These are phyloP conservation scores for Escarpia spicata DNA, from an alignment of 2,888 invertebrate genomes.

Conservation along the genomic window DNA sequence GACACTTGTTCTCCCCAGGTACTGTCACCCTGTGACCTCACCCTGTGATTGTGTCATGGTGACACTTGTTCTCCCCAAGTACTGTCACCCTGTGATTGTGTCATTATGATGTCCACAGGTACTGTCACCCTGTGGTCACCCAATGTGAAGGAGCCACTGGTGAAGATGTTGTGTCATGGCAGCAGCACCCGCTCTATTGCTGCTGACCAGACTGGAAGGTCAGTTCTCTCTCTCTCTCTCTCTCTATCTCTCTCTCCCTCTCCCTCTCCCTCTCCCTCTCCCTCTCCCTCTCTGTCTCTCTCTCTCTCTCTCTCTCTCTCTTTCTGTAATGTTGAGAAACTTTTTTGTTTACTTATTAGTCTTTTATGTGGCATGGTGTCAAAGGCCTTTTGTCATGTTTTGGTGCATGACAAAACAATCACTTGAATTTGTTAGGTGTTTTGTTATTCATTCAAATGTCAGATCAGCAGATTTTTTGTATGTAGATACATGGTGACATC, in stretches of 20 bases:
- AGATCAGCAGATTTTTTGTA: too few species aligned
- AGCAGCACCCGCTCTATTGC: constrained; percentile 82
- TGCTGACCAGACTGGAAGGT: constrained; percentile 86
- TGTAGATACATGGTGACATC: constrained; percentile 90
- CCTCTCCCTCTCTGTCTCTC: not conserved
- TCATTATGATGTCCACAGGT: constrained; percentile 65
- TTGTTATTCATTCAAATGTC: too few species aligned
- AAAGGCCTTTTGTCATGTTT: too few species aligned
- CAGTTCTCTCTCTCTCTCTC: constrained; percentile 60
- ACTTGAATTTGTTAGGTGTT: too few species aligned
- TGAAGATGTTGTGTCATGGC: constrained; percentile 90
- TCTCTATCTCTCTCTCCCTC: not conserved
- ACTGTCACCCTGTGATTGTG: constrained; percentile 71
- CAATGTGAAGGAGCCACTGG: constrained; percentile 83
- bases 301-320: not conserved
- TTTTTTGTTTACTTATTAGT: too few species aligned
- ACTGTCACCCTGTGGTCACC: constrained; percentile 97
- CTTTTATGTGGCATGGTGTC: too few species aligned
- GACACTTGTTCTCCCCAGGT: constrained; percentile 65
- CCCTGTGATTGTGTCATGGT: constrained; percentile 84
- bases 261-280: too few species aligned
- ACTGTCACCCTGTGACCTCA: constrained; percentile 97
- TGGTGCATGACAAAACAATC: too few species aligned
- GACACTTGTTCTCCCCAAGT: constrained; percentile 70
- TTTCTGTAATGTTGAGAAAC: too few species aligned